phyloP scores from a whole-genome alignment of 2,113 vertebrate genomes.

The Brachypodius melanocephalos region DNA sequence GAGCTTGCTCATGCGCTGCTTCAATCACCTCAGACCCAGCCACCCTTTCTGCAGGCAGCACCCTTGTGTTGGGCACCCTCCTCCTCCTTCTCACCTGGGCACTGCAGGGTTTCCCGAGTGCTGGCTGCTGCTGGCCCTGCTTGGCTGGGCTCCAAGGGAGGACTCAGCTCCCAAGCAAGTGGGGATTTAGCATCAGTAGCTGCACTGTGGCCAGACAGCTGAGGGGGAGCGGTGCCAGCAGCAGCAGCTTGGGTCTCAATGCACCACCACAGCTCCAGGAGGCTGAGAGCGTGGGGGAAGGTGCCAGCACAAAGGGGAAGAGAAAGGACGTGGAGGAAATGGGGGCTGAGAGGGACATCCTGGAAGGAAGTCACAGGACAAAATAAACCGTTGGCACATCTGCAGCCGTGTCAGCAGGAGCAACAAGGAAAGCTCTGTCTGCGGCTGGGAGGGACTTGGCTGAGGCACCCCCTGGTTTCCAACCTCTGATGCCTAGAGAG shows the following conservation, averaged over 20 bases:
- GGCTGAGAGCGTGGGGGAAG: not conserved
- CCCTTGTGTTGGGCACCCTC: not conserved
- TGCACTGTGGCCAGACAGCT: not conserved
- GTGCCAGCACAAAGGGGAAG: slow-evolving; percentile 23
- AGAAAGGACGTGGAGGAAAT: slow-evolving; percentile 33
- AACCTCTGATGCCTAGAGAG: not conserved
- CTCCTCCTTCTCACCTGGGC: not conserved
- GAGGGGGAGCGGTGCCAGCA: slow-evolving; percentile 8
- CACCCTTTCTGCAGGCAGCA: not conserved
- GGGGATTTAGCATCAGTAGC: not conserved
- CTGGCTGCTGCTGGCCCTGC: not conserved
- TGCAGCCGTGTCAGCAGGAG: not conserved
- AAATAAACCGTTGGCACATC: slow-evolving; percentile 1
- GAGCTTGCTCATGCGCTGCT: not conserved
- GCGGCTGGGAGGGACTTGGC: not conserved
- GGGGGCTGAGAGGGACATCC: not conserved
- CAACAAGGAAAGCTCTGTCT: slow-evolving; percentile 25
- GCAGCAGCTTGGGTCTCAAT: slow-evolving; percentile 23
- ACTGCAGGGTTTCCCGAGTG: not conserved
- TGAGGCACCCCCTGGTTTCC: not conserved
- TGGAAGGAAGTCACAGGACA: slow-evolving; percentile 34
- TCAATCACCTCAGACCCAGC: not conserved
- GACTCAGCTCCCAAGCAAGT: not conserved
- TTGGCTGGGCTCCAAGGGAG: not conserved
- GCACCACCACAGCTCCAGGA: not conserved